Base-by-base conservation (phyloP, 2,888 invertebrate species). In the Morpho achilles region DNA sequence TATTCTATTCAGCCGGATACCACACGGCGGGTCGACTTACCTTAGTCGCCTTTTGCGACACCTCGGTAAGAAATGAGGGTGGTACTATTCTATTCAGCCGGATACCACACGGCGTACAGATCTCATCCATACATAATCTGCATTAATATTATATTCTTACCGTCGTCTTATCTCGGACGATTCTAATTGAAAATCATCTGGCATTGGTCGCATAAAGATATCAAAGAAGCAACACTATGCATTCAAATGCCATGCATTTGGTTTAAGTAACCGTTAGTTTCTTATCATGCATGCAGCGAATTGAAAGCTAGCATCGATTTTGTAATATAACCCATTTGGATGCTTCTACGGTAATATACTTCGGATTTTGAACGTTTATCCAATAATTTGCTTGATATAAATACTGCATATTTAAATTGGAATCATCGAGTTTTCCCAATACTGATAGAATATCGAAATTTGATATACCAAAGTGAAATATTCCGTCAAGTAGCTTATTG, bases 401-500 rank as follows among this genome's bases (percentile, higher is more conserved):
- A 32, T 32, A 32, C 5, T 32, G 3, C 32, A 32, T 32, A 32
- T 32, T 32, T 32, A 32, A 32, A 32, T 32, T 32, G 32, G 32
- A 32, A 32, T 32, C 32, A 32, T 32, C 3, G 5, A 32, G 3
- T 32, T 32, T 32, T 5, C 32, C 32, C 32, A 32, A 32, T 32
- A 2, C 32, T 1, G 32, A 32, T 32, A 32, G 32, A 32, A 32
- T 5, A 32, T 32, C 32, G 4, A 32, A 32, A 32, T 32, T 32
- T 32, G 32, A 3, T 32, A 2, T 32, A 32, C 1, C 32, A 32
- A 32, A 32, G 32, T 32, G 3, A 32, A 56, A 56, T 59, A 59
- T 61, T 64, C 53, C 56, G 53, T 61, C 53, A 46, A 46, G 59
- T 57, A 61, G 61, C 61, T 59, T 60, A 63, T 63, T 61, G 53